Base-by-base conservation (phyloP, 2,888 invertebrate species). In the Latheticus oryzae region DNA sequence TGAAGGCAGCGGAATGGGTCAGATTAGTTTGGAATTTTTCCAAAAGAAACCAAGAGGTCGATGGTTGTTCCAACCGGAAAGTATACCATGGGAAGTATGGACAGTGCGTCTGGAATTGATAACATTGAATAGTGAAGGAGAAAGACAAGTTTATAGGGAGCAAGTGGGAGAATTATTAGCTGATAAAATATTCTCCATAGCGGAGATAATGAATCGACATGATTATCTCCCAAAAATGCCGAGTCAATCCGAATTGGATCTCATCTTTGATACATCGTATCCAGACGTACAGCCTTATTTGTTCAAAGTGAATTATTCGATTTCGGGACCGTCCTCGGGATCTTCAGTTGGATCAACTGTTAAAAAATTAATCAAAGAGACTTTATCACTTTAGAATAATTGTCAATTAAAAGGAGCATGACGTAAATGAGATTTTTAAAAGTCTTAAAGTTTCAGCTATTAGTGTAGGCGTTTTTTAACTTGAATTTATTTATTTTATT, bases 1-100 rank as follows among this genome's bases (percentile, higher is more conserved):
- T 84, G 87, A 55, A 26, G 87, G 89, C 43, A 84, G 88, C 9
- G 83, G 84, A 11, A 82, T 81, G 54, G 93, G 93, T 2, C 92
- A 93, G 71, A 97, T 97, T 68, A 93, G 93, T 57, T 83, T 97
- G 64, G 97, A 97, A 79, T 97, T 97, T 82, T 97, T 93, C 81
- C 95, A 96, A 78, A 91, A 89, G 79, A 92, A 93, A 68, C 90
- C 91, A 71, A 88, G 88, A 71, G 88, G 88, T 48, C 87, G 93
- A 47, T 97, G 97, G 95, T 87, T 90, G 16, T 93, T 97, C 77
- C 88, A 89, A 64, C 87, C 91, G 3, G 97, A 97, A 75, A 91
- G 91, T 74, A 93, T 94, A 72, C 95, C 97, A 0, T 99, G 98
- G 98, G 98, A 99, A 78, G 93, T 97, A 51, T 99, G 98, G 98